Evolutionary conservation across 2,797 vertebrate species (phyloP).

Genomic region (Monodelphis domestica): DNA sequence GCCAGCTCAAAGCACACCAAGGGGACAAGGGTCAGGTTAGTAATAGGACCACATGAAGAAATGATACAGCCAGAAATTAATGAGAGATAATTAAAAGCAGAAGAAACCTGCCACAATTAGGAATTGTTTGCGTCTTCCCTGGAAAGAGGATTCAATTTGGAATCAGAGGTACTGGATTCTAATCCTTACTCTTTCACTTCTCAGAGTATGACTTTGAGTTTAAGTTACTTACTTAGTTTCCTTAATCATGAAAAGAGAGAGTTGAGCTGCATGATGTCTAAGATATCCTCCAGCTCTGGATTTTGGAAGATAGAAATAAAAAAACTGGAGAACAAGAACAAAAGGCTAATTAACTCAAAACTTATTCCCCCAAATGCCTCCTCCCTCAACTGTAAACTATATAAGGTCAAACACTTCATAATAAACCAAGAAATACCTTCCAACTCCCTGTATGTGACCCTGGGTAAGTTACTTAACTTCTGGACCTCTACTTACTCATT

Average conservation of each 20-base stretch:
- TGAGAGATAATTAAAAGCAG: neutral
- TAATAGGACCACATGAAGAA: no score
- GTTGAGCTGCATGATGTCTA: neutral
- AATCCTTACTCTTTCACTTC: neutral
- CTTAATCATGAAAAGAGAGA: neutral
- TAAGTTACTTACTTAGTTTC: neutral
- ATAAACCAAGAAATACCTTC: neutral
- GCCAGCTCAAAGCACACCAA: neutral
- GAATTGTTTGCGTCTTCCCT: neutral
- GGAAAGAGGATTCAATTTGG: neutral
- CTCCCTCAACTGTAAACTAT: neutral
- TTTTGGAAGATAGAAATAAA: neutral
- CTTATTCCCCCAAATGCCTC: neutral
- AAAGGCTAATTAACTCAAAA: neutral
- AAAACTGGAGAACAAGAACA: neutral
- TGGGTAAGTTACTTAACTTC: neutral
- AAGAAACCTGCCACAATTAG: neutral
- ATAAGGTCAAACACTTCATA: neutral
- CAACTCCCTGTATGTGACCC: neutral
- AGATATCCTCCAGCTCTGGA: neutral
- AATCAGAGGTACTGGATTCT: neutral
- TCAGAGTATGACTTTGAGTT: neutral
- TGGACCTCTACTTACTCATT: neutral
- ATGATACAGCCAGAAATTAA: fast-evolving
- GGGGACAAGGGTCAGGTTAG: neutral